Evolutionary conservation across 1,140 invertebrate genomes (phyloP).

Genomic region (Drosophila murphyi): DNA sequence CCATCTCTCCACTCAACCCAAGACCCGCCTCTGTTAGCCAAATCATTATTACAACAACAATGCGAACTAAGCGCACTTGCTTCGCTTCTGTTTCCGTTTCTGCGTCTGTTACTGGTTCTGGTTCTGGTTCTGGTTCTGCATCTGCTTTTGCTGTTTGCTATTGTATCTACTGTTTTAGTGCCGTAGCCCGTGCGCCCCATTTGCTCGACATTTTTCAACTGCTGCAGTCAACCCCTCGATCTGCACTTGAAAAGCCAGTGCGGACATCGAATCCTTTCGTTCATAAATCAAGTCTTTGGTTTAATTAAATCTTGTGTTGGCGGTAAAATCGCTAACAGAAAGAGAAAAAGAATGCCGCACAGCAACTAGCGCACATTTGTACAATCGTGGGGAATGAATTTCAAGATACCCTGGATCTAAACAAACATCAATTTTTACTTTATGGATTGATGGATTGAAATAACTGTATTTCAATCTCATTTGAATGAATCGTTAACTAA

Average conservation of each 20-base stretch:
- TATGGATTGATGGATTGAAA: no score
- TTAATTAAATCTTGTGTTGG: slow-evolving; percentile 85
- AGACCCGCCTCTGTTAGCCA: slow-evolving; percentile 43
- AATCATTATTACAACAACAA: slow-evolving; percentile 80
- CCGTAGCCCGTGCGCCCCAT: slow-evolving; percentile 61
- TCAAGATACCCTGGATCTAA: slow-evolving; percentile 6
- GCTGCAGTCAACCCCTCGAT: slow-evolving; percentile 26
- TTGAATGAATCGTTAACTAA: not conserved
- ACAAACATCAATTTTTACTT: no score
- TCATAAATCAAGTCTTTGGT: slow-evolving; percentile 85
- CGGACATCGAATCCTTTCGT: slow-evolving; percentile 83
- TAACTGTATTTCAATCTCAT: not conserved
- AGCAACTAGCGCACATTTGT: slow-evolving; percentile 2
- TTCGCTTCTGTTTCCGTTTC: slow-evolving; percentile 19
- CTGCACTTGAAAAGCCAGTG: slow-evolving; percentile 32
- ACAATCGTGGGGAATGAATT: not conserved
- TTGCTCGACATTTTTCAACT: slow-evolving; percentile 75
- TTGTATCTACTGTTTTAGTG: slow-evolving; percentile 9
- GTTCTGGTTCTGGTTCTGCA: slow-evolving; percentile 21
- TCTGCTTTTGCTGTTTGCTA: slow-evolving; percentile 10
- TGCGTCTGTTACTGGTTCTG: not conserved
- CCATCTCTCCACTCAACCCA: not conserved
- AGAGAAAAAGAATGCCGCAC: slow-evolving; percentile 32
- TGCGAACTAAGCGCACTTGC: slow-evolving; percentile 44
- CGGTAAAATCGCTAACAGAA: slow-evolving; percentile 81